Percentiles rank a stretch among this genome's conserved stretches.
phyloP scores from a whole-genome alignment of 2,797 vertebrate species.

The Clarias pachynema region DNA sequence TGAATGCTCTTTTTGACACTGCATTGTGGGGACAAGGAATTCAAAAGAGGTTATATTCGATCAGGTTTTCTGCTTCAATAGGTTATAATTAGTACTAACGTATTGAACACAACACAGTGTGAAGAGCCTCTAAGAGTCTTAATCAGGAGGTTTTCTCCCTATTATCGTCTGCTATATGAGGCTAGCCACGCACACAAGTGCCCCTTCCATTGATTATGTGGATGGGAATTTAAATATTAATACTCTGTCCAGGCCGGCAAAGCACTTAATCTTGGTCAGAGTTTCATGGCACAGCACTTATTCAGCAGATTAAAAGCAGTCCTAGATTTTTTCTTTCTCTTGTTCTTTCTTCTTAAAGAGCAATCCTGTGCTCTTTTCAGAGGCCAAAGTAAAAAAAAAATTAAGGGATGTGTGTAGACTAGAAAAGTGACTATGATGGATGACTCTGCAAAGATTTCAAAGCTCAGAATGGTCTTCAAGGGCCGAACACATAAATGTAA shows the following conservation, averaged over 20 bases:
- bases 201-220: slow-evolving; percentile 83
- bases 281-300: slow-evolving; percentile 83
- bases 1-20: slow-evolving; percentile 99
- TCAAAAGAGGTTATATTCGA: slow-evolving; percentile 98
- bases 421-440: slow-evolving; percentile 64
- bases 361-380: slow-evolving; percentile 73
- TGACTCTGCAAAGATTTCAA: slow-evolving; percentile 71
- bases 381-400: slow-evolving; percentile 59
- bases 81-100: slow-evolving; percentile 97
- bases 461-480: slow-evolving; percentile 69
- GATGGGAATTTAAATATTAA: slow-evolving; percentile 87
- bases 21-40: slow-evolving; percentile 98
- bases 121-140: slow-evolving; percentile 92
- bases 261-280: slow-evolving; percentile 76
- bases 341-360: slow-evolving; percentile 52
- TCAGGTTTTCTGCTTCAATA: slow-evolving; percentile 99
- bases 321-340: slow-evolving; percentile 62
- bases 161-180: slow-evolving; percentile 90
- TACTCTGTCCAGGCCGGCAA: slow-evolving; percentile 75
- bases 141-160: slow-evolving; percentile 92
- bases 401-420: slow-evolving; percentile 76
- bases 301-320: slow-evolving; percentile 83
- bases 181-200: slow-evolving; percentile 81
- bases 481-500: slow-evolving; percentile 63
- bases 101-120: slow-evolving; percentile 90